Conservation (phyloP, 1,140 invertebrate species). For the Muscidifurax raptorellus region DNA sequence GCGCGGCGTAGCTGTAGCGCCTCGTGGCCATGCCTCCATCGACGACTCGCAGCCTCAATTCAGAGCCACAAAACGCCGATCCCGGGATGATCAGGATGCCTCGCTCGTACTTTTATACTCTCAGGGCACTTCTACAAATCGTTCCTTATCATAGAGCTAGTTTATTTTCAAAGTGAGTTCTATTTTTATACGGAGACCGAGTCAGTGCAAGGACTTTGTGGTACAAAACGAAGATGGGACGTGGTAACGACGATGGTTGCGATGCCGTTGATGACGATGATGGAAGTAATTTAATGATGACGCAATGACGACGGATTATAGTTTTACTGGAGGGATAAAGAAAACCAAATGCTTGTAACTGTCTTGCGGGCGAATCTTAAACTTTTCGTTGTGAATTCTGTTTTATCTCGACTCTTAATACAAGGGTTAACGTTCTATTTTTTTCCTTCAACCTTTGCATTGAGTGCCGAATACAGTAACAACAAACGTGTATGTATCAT, state of each 20-base stretch:
- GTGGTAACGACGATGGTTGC: background rate
- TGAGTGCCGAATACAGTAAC: background rate
- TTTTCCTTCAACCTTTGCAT: background rate
- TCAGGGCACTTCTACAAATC: slow-evolving; percentile 52
- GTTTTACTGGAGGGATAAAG: background rate
- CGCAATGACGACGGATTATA: slow-evolving; percentile 7
- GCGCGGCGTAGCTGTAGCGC: slow-evolving; percentile 39
- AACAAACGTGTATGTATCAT: slow-evolving; percentile 15
- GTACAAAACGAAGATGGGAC: slow-evolving; percentile 37
- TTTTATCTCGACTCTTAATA: slow-evolving; percentile 9
- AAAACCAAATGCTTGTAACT: slow-evolving; percentile 42
- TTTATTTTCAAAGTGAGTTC: slow-evolving; percentile 54
- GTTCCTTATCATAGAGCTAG: slow-evolving; percentile 54
- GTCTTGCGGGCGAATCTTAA: slow-evolving; percentile 15
- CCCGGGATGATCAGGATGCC: slow-evolving; percentile 49
- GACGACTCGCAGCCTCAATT: slow-evolving; percentile 48
- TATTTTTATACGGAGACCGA: slow-evolving; percentile 53
- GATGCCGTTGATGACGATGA: background rate
- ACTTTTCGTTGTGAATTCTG: slow-evolving; percentile 14
- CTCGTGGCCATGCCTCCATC: slow-evolving; percentile 41
- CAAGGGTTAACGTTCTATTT: background rate
- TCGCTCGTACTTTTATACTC: slow-evolving; percentile 48
- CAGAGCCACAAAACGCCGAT: slow-evolving; percentile 47
- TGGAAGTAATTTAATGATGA: slow-evolving; percentile 6
- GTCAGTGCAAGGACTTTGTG: slow-evolving; percentile 43